Evolutionary conservation across 2,888 invertebrate species (phyloP), one percentile per base, ranked within the genome.

Genomic region (Lasioglossum leucozonium): DNA sequence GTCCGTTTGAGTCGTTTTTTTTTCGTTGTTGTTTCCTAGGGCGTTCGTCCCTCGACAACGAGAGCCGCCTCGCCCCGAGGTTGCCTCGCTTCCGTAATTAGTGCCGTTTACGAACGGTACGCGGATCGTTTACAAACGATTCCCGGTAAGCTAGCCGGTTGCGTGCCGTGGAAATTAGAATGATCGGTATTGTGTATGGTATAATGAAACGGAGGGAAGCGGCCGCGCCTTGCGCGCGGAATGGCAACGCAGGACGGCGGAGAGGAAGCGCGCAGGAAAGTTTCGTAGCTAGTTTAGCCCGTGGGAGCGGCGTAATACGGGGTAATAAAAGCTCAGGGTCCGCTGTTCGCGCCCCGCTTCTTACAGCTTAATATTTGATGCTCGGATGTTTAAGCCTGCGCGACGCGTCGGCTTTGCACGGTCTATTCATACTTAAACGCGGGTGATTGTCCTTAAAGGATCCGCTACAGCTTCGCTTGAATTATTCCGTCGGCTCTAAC

Each of bases 61-160:
- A 62, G 44, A 51, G 69, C 65, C 75, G 62, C 72, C 72, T 40
- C 44, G 72, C 26, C 42, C 22, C 75, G 72, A 80, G 81, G 72
- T 73, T 22, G 44, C 72, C 72, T 58, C 77, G 71, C 65, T 86
- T 84, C 76, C 76, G 81, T 86, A 86, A 86, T 85, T 84, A 85
- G 84, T 58, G 79, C 67, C 44, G 77, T 58, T 74, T 76, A 30
- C 72, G 42, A 58, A 22, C 65, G 47, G 72, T 79, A 26, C 72
- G 62, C 69, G 71, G 37, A 37, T 37, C 81, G 76, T 85, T 85
- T 76, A 76, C 77, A 51, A 77, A 65, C 81, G 77, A 18, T 76
- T 79, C 79, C 75, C 30, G 75, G 75, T 69, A 74, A 81, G 82
- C 65, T 51, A 55, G 62, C 65, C 51, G 34, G 78, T 75, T 42